Conservation (phyloP, 2,113 vertebrate genomes). For the Pteruthius melanotis region DNA sequence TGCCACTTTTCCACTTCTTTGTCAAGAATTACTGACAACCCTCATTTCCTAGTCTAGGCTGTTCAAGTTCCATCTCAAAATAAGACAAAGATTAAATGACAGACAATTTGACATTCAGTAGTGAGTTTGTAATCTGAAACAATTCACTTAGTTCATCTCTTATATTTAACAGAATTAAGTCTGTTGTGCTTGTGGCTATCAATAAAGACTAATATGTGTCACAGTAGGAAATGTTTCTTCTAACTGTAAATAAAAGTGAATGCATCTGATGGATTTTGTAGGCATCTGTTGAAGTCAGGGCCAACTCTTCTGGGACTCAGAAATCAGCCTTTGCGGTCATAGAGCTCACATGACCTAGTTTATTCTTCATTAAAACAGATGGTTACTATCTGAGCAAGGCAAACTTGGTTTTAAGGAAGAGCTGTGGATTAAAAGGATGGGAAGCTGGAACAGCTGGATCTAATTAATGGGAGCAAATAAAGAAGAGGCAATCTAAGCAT, state of each 20-base stretch:
- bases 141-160: neutral
- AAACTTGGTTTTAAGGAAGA: conserved; percentile 33
- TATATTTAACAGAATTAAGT: neutral
- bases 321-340: neutral
- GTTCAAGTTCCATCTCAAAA: neutral
- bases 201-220: neutral
- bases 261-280: neutral
- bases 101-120: neutral
- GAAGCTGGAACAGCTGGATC: neutral
- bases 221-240: neutral
- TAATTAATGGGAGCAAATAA: conserved; percentile 32
- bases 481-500: neutral
- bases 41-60: neutral
- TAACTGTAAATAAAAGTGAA: conserved; percentile 1
- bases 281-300: conserved; percentile 7
- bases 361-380: conserved; percentile 45
- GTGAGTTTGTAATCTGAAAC: neutral
- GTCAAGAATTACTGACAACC: neutral
- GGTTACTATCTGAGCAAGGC: conserved; percentile 9
- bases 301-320: neutral
- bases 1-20: neutral
- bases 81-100: neutral
- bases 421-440: neutral
- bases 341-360: conserved; percentile 36
- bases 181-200: neutral